Evolutionary conservation across 1,140 invertebrate genomes (phyloP), one percentile per base, ranked within the genome.

Genomic region (Asbolus verrucosus): DNA sequence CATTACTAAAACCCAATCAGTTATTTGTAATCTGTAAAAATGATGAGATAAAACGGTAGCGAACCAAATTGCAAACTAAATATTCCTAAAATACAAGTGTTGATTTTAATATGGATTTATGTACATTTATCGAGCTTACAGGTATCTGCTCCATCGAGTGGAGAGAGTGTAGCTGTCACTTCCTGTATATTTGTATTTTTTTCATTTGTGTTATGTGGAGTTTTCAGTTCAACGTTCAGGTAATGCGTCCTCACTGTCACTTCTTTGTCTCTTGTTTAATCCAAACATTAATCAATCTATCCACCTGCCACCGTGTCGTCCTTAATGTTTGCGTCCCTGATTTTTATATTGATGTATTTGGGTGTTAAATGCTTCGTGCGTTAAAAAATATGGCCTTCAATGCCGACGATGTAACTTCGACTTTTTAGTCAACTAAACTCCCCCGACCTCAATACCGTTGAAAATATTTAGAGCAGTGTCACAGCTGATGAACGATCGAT

Each of bases 241-340:
- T 54, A 21, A 54, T 54, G 46, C 27, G 27, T 54, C 21, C 27
- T 21, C 11, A 6, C 46, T 19, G 24, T 54, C 27, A 54, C 46
- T 54, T 27, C 24, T 21, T 54, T 54, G 46, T 54, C 46, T 54
- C 46, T 54, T 54, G 46, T 54, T 54, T 54, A 54, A 54, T 54
- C 46, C 46, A 54, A 54, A 54, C 46, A 54, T 54, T 54, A 54
- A 54, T 54, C 46, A 54, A 54, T 54, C 46, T 21, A 54, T 54
- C 46, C 46, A 54, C 46, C 46, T 54, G 46, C 46, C 46, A 54
- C 46, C 46, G 46, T 54, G 46, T 54, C 27, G 46, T 54, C 46
- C 46, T 54, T 21, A 21, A 54, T 54, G 46, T 54, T 54, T 54
- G 21, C 46, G 46, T 54, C 19, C 11, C 46, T 54, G 21, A 54